A percentile compares a stretch with the other conserved stretches of the same genome.
These are phyloP conservation scores for Helostoma temminkii DNA, from an alignment of 2,797 vertebrate genomes.

Conservation along the genomic window DNA sequence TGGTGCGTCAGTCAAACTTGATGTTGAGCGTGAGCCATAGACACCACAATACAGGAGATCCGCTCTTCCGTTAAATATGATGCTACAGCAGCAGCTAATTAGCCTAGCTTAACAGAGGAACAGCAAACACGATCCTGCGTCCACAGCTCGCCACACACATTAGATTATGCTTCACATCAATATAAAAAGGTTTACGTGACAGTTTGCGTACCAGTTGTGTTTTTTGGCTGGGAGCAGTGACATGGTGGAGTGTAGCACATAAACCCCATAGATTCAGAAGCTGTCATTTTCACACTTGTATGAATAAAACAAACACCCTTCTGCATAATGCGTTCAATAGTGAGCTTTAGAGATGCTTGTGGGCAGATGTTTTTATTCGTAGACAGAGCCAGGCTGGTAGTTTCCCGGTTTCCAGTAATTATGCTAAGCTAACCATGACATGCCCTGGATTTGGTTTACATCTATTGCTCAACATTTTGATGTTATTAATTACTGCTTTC, in stretches of 20 bases:
- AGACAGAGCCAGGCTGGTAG: not conserved
- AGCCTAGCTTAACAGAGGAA: too few relatives aligned
- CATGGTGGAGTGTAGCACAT: too few relatives aligned
- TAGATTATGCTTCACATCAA: too few relatives aligned
- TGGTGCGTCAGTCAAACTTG: conserved; percentile 43
- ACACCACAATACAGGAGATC: conserved; percentile 24
- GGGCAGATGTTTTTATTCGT: too few relatives aligned
- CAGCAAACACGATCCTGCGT: too few relatives aligned
- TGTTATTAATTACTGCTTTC: conserved; percentile 21
- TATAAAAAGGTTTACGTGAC: too few relatives aligned
- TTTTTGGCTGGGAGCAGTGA: too few relatives aligned
- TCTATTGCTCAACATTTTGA: conserved; percentile 33
- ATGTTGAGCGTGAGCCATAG: conserved; percentile 32
- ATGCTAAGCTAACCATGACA: not conserved
- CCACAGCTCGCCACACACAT: too few relatives aligned
- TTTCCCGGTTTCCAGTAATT: not conserved
- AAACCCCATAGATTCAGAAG: not conserved
- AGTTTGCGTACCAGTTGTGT: too few relatives aligned
- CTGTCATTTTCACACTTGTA: not conserved
- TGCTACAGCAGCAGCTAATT: too few relatives aligned
- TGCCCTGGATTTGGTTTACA: not conserved
- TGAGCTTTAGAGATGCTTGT: too few relatives aligned
- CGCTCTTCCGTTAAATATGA: not conserved
- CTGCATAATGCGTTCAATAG: not conserved
- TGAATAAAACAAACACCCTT: not conserved